Conservation (phyloP, 1,140 invertebrate genomes). For the Leucophenga varia region DNA sequence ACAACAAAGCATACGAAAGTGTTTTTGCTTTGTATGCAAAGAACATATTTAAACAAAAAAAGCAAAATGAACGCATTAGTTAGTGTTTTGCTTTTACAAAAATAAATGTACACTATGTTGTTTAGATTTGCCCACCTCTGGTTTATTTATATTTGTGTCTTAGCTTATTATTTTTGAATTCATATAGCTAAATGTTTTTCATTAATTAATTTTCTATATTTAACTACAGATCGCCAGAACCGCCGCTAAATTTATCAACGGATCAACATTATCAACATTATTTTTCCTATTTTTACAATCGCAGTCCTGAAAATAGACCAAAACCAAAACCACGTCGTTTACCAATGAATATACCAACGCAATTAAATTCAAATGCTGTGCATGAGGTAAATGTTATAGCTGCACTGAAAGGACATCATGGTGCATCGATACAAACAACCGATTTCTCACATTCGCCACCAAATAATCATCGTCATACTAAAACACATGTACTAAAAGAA, state of each 20-base stretch:
- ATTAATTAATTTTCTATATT: too few relatives aligned
- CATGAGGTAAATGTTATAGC: conserved; percentile 11
- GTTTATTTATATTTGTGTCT: too few relatives aligned
- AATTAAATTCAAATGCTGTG: not conserved
- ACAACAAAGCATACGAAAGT: too few relatives aligned
- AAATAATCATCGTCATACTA: conserved; percentile 14
- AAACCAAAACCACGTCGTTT: conserved; percentile 14
- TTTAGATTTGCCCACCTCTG: too few relatives aligned
- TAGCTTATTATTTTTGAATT: too few relatives aligned
- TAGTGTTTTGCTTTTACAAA: too few relatives aligned
- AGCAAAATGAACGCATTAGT: too few relatives aligned
- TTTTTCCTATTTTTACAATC: conserved; percentile 49
- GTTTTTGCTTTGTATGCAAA: too few relatives aligned
- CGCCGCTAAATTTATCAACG: conserved; percentile 25
- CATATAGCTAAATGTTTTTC: too few relatives aligned
- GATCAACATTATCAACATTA: conserved; percentile 46
- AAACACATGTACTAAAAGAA: conserved; percentile 27
- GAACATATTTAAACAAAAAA: too few relatives aligned
- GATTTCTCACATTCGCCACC: conserved; percentile 14
- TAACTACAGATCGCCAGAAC: conserved; percentile 7
- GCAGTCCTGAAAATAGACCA: conserved; percentile 20
- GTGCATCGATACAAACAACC: conserved; percentile 21
- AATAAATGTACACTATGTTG: too few relatives aligned
- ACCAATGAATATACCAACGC: conserved; percentile 25
- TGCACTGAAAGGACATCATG: conserved; percentile 7